Conservation (phyloP, 2,113 vertebrate genomes). For the Lophius piscatorius region DNA sequence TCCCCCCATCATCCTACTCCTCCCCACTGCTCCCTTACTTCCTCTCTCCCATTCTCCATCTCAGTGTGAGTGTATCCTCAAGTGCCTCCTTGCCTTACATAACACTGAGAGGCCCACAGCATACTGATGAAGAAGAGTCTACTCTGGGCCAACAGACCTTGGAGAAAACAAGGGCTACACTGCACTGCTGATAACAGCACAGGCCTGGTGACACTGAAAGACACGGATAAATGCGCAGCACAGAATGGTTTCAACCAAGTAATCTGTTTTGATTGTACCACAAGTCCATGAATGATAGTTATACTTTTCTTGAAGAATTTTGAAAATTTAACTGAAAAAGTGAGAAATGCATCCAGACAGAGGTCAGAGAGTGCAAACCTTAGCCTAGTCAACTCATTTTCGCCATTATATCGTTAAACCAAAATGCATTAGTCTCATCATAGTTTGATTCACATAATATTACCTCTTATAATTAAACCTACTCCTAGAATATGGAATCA, state of each 20-base stretch:
- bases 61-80: constrained; percentile 77
- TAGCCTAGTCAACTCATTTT: no score
- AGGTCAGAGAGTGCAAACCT: no score
- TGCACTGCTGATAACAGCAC: constrained; percentile 57
- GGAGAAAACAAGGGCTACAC: constrained; percentile 57
- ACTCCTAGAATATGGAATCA: no score
- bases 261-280: constrained; percentile 1
- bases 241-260: constrained; percentile 6
- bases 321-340: no score
- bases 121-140: constrained; percentile 83
- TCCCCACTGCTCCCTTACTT: constrained; percentile 36
- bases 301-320: no score
- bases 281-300: no score
- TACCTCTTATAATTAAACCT: no score
- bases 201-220: constrained; percentile 23
- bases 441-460: no score
- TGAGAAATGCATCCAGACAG: no score
- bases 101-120: constrained; percentile 74
- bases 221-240: constrained; percentile 1
- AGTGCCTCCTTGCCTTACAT: constrained; percentile 81
- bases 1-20: constrained; percentile 12
- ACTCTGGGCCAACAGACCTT: constrained; percentile 63
- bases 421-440: no score
- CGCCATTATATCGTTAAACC: no score
- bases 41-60: constrained; percentile 60